phyloP scores from a whole-genome alignment of 2,797 vertebrate species.

The Sciurus carolinensis region DNA sequence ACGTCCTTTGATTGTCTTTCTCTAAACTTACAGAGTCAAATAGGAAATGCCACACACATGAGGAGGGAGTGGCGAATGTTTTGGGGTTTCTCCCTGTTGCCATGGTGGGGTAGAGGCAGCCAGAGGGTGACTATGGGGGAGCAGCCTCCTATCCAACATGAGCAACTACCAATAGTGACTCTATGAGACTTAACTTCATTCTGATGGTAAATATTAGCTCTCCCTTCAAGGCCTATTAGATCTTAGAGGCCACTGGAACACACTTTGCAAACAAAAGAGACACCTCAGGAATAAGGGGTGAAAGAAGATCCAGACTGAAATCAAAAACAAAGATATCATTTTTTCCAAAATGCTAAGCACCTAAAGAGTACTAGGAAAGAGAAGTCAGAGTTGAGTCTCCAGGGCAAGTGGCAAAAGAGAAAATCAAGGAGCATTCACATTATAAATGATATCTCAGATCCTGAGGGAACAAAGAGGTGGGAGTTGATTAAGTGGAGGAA shows the following conservation, averaged over 20 bases:
- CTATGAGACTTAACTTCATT: not conserved
- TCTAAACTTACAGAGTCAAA: not conserved
- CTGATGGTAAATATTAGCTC: not conserved
- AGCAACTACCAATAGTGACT: not conserved
- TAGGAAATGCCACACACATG: not conserved
- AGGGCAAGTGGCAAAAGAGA: not conserved
- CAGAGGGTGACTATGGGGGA: not conserved
- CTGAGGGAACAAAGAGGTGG: not conserved
- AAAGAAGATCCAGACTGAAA: not conserved
- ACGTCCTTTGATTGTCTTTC: not conserved
- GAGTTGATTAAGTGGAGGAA: not conserved
- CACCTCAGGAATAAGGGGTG: not conserved
- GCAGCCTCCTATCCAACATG: not conserved
- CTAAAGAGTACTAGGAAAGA: not conserved
- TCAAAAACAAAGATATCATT: not conserved
- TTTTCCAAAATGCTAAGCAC: not conserved
- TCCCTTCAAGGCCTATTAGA: not conserved
- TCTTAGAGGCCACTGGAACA: not conserved
- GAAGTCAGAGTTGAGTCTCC: not conserved
- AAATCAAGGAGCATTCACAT: not conserved
- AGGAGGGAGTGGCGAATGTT: not conserved
- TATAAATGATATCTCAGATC: not conserved
- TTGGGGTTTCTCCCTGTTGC: not conserved
- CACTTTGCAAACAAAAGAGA: not conserved
- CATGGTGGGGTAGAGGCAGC: fast-evolving